Percentiles rank a stretch among this genome's conserved stretches.
Evolutionary conservation across 2,888 invertebrate genomes (phyloP).

Genomic region (Trisateles emortualis): DNA sequence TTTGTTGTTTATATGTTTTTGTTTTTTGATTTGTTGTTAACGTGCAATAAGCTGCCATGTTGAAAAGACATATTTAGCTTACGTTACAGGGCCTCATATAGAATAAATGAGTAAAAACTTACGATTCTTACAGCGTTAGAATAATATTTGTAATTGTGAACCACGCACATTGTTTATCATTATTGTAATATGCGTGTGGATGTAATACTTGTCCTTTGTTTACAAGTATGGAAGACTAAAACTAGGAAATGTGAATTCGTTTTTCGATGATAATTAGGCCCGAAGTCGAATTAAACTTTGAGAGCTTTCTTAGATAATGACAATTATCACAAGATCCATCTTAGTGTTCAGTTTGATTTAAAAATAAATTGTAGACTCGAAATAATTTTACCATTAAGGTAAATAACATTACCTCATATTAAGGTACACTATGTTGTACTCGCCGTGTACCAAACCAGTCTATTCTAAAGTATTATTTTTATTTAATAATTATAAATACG

Average conservation of each 20-base stretch:
- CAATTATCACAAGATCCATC: neutral
- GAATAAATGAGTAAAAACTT: neutral
- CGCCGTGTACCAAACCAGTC: slow-evolving; percentile 79
- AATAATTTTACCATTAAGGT: slow-evolving; percentile 42
- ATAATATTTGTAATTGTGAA: slow-evolving; percentile 27
- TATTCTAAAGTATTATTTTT: slow-evolving; percentile 82
- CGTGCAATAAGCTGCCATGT: slow-evolving; percentile 59
- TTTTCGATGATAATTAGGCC: slow-evolving; percentile 41
- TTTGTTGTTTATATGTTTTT: slow-evolving; percentile 44
- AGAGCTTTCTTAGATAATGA: neutral
- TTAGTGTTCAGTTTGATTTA: neutral
- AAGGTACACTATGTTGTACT: slow-evolving; percentile 58
- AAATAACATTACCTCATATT: slow-evolving; percentile 70
- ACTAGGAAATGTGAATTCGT: slow-evolving; percentile 41
- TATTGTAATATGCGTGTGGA: slow-evolving; percentile 17
- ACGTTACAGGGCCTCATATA: slow-evolving; percentile 9
- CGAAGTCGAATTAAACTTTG: neutral
- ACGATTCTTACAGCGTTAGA: slow-evolving; percentile 5
- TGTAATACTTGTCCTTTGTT: slow-evolving; percentile 13
- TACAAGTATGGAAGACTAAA: slow-evolving; percentile 37
- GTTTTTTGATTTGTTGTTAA: slow-evolving; percentile 39
- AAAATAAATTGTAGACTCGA: slow-evolving; percentile 18
- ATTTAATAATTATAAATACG: slow-evolving; percentile 64
- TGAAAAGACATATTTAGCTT: slow-evolving; percentile 28
- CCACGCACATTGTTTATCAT: slow-evolving; percentile 24